Evolutionary conservation across 2,113 vertebrate genomes (phyloP), one percentile per base, ranked within the genome.

Genomic region (Sturnira hondurensis): DNA sequence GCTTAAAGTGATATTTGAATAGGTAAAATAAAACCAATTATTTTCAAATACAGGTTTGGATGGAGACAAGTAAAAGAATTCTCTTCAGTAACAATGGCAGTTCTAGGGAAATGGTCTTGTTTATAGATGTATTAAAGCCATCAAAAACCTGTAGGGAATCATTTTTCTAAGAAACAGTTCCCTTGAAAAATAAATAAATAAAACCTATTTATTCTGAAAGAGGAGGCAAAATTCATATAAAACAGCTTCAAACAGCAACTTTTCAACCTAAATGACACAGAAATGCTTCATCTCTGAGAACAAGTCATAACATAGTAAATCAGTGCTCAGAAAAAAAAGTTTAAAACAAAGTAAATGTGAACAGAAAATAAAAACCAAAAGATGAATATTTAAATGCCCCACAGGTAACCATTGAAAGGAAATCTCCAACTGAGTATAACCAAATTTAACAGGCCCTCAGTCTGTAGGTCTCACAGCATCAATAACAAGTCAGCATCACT

Each of bases 21-120:
- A 52, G 38, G 26, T 87, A 97, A 92, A 58, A 96, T 71, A 94
- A 98, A 97, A 97, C 92, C 74, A 97, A 98, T 97, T 95, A 96
- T 83, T 97, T 68, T 96, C 84, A 93, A 95, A 97, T 68, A 97
- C 24, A 97, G 74, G 41, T 91, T 97, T 93, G 63, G 95, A 89
- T 45, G 93, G 3, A 16, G 73, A 90, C 58, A 97, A 96, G 87
- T 93, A 92, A 95, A 95, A 96, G 80, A 96, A 93, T 96, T 91
- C 78, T 95, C 83, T 82, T 85, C 97, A 97, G 80, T 96, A 95
- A 97, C 80, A 91, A 78, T 71, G 20, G 84, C 68, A 97, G 38
- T 74, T 92, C 86, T 38, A 67, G 61, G 89, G 82, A 86, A 97
- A 95, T 81, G 74, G 67, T 88, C 80, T 63, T 43, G 56, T 96